A percentile compares a stretch with the other conserved stretches of the same genome.
These are phyloP conservation scores for Sebastes iracundus DNA, from an alignment of 2,797 vertebrate species.

Conservation along the genomic window DNA sequence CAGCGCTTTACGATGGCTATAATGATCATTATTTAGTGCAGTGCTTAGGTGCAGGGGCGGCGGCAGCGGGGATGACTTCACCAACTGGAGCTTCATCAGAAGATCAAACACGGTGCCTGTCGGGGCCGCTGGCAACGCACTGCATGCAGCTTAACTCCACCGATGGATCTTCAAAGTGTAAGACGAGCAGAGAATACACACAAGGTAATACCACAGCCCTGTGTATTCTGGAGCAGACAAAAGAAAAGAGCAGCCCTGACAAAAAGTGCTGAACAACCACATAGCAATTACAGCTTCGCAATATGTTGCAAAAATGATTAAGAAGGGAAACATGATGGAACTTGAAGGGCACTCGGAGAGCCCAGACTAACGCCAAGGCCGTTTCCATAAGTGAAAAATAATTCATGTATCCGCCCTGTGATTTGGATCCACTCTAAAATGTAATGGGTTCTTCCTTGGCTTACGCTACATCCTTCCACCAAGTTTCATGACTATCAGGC, in stretches of 20 bases:
- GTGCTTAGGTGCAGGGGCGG: conserved; percentile 54
- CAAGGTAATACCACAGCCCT: neutral
- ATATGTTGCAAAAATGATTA: neutral
- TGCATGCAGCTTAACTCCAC: conserved; percentile 10
- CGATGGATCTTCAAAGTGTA: conserved; percentile 47
- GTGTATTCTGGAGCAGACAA: conserved; percentile 17
- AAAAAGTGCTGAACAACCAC: neutral
- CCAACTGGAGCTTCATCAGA: conserved; percentile 54
- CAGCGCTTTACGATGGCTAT: conserved; percentile 67
- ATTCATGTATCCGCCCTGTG: no score
- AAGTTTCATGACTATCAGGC: neutral
- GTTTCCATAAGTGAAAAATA: no score
- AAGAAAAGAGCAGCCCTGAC: neutral
- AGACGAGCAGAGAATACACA: conserved; percentile 5
- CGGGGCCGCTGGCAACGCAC: conserved; percentile 22
- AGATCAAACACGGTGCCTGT: conserved; percentile 56
- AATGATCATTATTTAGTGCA: conserved; percentile 79
- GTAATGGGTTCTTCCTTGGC: neutral
- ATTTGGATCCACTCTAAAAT: neutral
- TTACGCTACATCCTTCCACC: neutral
- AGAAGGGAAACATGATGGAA: neutral
- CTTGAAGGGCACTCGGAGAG: no score
- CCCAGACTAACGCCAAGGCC: no score
- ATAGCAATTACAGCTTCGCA: no score
- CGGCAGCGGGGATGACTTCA: conserved; percentile 66